Conservation (phyloP, 1,140 invertebrate genomes). For the Kradibia gibbosae region DNA sequence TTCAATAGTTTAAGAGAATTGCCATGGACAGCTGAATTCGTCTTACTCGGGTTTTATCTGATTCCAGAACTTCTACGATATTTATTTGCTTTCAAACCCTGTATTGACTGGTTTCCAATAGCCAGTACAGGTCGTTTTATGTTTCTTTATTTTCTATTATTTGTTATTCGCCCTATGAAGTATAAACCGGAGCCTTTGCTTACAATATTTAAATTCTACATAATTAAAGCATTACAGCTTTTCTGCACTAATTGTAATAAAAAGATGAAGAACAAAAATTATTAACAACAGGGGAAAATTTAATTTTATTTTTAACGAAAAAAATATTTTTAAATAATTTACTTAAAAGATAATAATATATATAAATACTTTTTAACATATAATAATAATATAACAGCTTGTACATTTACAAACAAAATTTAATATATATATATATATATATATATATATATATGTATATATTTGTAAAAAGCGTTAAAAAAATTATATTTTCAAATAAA, state of each 20-base stretch:
- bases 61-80: constrained; percentile 63
- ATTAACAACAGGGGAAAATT: too few relatives aligned
- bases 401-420: too few relatives aligned
- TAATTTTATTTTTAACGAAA: too few relatives aligned
- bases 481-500: too few relatives aligned
- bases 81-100: constrained; percentile 59
- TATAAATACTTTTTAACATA: too few relatives aligned
- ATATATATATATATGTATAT: too few relatives aligned
- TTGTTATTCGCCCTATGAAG: not conserved
- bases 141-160: constrained; percentile 8
- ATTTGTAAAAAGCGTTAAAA: too few relatives aligned
- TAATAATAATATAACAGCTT: too few relatives aligned
- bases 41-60: constrained; percentile 58
- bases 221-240: not conserved
- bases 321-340: too few relatives aligned
- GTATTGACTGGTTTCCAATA: constrained; percentile 21
- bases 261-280: not conserved
- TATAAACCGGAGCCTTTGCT: not conserved
- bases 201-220: not conserved
- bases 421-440: too few relatives aligned
- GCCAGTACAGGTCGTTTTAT: not conserved
- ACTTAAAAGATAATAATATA: too few relatives aligned
- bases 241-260: not conserved
- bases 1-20: constrained; percentile 68
- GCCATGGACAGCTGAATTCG: constrained; percentile 60